Evolutionary conservation across 1,140 invertebrate species (phyloP).

Genomic region (Ctenoplectra terminalis): DNA sequence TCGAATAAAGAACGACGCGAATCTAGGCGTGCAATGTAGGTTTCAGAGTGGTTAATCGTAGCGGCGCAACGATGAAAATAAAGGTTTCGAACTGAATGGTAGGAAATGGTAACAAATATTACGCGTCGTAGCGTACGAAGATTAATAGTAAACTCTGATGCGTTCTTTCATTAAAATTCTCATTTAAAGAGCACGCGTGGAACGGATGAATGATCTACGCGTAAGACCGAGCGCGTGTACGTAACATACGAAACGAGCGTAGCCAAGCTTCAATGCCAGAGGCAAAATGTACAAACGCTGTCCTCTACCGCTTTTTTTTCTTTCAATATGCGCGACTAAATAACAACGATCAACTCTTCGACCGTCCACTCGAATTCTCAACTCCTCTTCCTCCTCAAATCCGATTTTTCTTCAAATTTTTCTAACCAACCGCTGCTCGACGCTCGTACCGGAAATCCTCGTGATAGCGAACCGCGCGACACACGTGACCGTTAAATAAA

Average conservation of each 20-base stretch:
- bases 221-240: not conserved
- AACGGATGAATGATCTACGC: constrained; percentile 37
- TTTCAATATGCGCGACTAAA: not conserved
- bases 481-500: not conserved
- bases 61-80: not conserved
- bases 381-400: not conserved
- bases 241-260: too few species aligned
- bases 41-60: not conserved
- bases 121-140: not conserved
- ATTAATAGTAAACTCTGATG: constrained; percentile 30
- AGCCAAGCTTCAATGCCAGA: not conserved
- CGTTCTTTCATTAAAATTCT: constrained; percentile 39
- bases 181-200: constrained; percentile 26
- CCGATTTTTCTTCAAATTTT: not conserved
- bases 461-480: not conserved
- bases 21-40: too few species aligned
- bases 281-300: constrained; percentile 28
- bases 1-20: not conserved
- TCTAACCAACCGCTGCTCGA: not conserved
- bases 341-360: constrained; percentile 1
- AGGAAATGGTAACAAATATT: constrained; percentile 8
- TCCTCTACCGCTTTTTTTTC: not conserved
- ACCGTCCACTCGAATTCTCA: not conserved
- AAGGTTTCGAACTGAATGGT: not conserved
- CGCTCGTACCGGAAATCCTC: not conserved